These are phyloP conservation scores for Hoplias malabaricus DNA, from an alignment of 2,113 vertebrate species.

Conservation along the genomic window DNA sequence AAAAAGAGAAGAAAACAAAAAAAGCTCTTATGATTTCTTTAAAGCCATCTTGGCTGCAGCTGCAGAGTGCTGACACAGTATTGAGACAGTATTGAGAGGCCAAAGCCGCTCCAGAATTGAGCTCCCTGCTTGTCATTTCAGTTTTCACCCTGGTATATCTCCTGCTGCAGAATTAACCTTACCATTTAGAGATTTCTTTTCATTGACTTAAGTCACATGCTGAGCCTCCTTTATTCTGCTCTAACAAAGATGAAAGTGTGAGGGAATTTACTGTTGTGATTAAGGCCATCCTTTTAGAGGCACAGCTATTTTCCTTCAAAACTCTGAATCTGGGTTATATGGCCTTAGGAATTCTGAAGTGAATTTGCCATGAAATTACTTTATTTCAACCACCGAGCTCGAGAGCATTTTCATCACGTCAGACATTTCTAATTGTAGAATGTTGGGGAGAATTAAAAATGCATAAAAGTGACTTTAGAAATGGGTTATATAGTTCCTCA, in stretches of 20 bases:
- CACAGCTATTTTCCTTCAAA: neutral
- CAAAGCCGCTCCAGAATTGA: neutral
- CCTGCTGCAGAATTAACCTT: slow-evolving; percentile 21
- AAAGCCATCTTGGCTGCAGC: slow-evolving; percentile 9
- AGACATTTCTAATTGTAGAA: neutral
- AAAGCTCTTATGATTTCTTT: slow-evolving; percentile 39
- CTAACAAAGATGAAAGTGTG: slow-evolving; percentile 3
- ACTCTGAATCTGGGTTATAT: neutral
- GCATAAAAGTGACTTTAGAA: slow-evolving; percentile 26
- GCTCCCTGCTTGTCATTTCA: slow-evolving; percentile 40
- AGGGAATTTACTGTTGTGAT: slow-evolving; percentile 8
- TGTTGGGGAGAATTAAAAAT: slow-evolving; percentile 21
- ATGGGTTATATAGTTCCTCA: neutral
- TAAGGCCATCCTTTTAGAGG: neutral
- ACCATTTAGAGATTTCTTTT: slow-evolving; percentile 29
- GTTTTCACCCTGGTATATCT: slow-evolving; percentile 27
- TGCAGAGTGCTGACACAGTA: slow-evolving; percentile 15
- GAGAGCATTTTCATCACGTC: neutral
- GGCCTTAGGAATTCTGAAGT: neutral
- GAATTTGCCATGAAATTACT: slow-evolving; percentile 26
- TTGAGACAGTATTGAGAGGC: slow-evolving; percentile 13
- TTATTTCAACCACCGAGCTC: neutral
- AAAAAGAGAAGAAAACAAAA: slow-evolving; percentile 1
- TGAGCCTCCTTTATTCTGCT: neutral
- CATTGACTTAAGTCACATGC: slow-evolving; percentile 22